phyloP scores from a whole-genome alignment of 2,888 invertebrate species.

The Agapostemon virescens region DNA sequence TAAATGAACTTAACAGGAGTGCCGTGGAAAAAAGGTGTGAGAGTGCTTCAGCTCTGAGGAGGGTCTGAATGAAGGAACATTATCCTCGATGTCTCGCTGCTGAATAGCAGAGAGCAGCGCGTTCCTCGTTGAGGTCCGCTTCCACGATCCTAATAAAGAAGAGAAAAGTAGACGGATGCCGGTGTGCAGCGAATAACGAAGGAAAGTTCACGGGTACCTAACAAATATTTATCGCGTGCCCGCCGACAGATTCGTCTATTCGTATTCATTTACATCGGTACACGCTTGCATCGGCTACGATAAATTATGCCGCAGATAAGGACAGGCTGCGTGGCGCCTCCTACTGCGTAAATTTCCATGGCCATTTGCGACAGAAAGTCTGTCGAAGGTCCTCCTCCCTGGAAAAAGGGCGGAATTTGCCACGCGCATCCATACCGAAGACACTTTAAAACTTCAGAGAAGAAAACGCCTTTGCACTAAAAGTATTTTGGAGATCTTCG shows the following conservation, averaged over 20 bases:
- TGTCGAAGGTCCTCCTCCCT: constrained; percentile 2
- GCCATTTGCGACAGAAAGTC: neutral
- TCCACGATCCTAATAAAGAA: neutral
- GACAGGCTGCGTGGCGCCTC: constrained; percentile 21
- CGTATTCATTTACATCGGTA: constrained; percentile 43
- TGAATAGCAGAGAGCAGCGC: neutral
- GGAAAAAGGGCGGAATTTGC: constrained; percentile 9
- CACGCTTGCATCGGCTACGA: constrained; percentile 33
- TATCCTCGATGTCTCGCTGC: neutral
- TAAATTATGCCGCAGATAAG: constrained; percentile 54
- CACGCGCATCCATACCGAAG: neutral
- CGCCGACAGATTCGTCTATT: constrained; percentile 42
- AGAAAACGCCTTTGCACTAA: neutral
- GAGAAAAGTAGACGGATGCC: neutral
- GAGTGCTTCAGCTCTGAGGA: neutral
- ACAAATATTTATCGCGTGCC: constrained; percentile 42
- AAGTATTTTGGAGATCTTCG: too few species aligned
- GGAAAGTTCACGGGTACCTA: neutral
- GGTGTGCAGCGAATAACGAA: neutral
- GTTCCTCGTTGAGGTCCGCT: neutral
- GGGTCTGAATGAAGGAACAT: neutral
- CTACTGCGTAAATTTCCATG: constrained; percentile 41
- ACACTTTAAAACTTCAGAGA: neutral
- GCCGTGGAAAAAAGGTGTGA: neutral
- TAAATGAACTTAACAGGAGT: neutral